phyloP scores from a whole-genome alignment of 2,113 vertebrate species.

The Beaufortia kweichowensis region DNA sequence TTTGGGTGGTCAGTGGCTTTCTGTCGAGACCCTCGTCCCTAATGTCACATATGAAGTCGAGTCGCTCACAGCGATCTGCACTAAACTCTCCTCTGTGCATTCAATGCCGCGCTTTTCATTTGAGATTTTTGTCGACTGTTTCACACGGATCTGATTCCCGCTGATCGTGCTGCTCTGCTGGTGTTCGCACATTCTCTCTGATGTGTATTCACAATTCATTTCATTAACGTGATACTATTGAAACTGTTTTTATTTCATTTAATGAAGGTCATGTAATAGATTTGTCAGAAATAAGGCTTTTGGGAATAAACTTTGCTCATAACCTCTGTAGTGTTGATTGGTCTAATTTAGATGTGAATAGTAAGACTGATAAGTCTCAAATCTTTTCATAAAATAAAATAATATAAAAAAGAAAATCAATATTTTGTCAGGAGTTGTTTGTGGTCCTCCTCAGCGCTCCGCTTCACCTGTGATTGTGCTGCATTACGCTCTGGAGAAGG shows the following conservation, averaged over 20 bases:
- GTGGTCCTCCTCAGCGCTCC: no score
- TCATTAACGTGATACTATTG: slow-evolving; percentile 59
- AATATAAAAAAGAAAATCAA: no score
- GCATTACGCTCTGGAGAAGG: no score
- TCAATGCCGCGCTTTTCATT: slow-evolving; percentile 64
- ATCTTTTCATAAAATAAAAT: no score
- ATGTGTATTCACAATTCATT: slow-evolving; percentile 73
- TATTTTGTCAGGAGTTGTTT: no score
- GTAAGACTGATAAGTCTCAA: no score
- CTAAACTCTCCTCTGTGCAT: slow-evolving; percentile 71
- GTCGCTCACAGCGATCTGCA: slow-evolving; percentile 77
- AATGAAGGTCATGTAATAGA: no score
- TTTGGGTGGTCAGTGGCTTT: slow-evolving; percentile 54
- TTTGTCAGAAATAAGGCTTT: no score
- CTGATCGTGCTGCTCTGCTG: slow-evolving; percentile 63
- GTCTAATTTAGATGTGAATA: no score
- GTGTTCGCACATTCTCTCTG: slow-evolving; percentile 70
- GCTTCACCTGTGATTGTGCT: no score
- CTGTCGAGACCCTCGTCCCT: slow-evolving; percentile 15
- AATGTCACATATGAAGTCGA: slow-evolving; percentile 54
- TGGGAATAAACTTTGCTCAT: no score
- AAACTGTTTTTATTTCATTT: slow-evolving; percentile 65
- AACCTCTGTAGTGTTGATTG: no score
- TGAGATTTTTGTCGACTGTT: slow-evolving; percentile 76
- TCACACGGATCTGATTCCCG: slow-evolving; percentile 61